Evolutionary conservation across 92 coral and sea anemone genomes (phyloP).

Genomic region (Zoanthus sociatus): DNA sequence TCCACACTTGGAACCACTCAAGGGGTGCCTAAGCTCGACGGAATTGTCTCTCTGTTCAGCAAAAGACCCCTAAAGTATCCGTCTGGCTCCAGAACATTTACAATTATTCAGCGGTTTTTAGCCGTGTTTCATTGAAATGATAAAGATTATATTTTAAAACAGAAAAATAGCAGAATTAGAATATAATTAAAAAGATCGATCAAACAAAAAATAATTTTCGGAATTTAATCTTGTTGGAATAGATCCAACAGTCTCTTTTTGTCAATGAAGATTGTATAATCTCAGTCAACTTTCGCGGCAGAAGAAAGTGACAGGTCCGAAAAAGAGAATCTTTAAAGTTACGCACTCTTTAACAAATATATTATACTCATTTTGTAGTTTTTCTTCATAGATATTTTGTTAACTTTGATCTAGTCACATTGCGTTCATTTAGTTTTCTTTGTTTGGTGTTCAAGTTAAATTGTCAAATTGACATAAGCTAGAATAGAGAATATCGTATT

Average conservation of each 20-base stretch:
- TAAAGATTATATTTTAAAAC: neutral
- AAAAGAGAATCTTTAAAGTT: neutral
- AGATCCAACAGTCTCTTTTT: neutral
- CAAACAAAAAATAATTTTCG: neutral
- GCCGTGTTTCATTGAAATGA: neutral
- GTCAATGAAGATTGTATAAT: neutral
- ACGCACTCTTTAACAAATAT: neutral
- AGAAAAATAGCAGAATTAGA: neutral
- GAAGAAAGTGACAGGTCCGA: too few species aligned
- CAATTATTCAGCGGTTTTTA: neutral
- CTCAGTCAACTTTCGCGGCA: too few species aligned
- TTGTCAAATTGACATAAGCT: neutral
- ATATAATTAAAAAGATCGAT: neutral
- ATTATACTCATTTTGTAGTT: neutral
- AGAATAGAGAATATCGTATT: neutral
- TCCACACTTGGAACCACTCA: neutral
- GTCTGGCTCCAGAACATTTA: neutral
- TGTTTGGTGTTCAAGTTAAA: neutral
- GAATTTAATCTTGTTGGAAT: too few species aligned
- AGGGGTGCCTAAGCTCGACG: too few species aligned
- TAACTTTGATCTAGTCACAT: neutral
- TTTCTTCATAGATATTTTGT: neutral
- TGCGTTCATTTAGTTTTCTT: neutral
- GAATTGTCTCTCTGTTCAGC: neutral
- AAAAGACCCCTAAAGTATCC: neutral